Conservation (phyloP, 1,140 invertebrate species). For the Popillia japonica region DNA sequence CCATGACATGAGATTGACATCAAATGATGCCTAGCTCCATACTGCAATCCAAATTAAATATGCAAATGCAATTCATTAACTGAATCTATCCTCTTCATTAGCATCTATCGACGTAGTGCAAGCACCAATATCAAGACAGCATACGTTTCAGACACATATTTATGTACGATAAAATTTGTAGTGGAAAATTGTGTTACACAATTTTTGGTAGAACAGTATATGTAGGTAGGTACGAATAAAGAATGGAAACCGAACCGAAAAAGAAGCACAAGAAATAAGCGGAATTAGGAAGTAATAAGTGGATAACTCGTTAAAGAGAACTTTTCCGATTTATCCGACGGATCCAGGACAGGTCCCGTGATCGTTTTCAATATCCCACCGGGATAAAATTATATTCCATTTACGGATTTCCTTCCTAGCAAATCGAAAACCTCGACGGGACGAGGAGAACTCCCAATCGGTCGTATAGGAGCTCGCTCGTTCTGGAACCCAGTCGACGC, state of each 20-base stretch:
- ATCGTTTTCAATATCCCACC: constrained; percentile 27
- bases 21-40: too few relatives aligned
- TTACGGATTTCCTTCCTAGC: neutral
- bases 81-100: too few relatives aligned
- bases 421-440: neutral
- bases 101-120: too few relatives aligned
- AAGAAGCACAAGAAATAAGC: neutral
- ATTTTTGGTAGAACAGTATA: too few relatives aligned
- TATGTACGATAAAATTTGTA: too few relatives aligned
- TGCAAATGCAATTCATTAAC: too few relatives aligned
- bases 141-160: too few relatives aligned
- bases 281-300: constrained; percentile 10
- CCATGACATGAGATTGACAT: too few relatives aligned
- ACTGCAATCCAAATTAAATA: too few relatives aligned
- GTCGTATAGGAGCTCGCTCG: neutral
- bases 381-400: constrained; percentile 30
- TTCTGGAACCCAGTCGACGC: neutral
- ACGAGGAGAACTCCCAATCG: neutral
- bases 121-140: too few relatives aligned
- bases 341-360: constrained; percentile 15
- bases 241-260: neutral
- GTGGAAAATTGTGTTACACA: too few relatives aligned
- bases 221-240: neutral
- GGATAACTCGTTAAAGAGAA: constrained; percentile 28
- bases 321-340: constrained; percentile 23